phyloP scores from a whole-genome alignment of 2,888 invertebrate genomes.

The Agrotis ipsilon region DNA sequence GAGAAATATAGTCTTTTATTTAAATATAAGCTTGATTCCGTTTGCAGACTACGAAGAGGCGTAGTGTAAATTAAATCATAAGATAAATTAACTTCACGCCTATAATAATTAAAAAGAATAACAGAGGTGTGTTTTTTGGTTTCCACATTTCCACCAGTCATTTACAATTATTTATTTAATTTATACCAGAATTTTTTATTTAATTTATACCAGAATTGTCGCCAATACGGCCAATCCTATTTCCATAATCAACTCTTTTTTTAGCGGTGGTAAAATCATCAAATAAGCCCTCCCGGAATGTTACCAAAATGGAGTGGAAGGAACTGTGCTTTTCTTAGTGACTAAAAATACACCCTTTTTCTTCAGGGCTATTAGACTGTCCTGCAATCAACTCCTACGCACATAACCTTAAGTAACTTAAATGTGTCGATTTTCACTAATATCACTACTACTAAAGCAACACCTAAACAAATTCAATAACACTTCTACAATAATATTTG shows the following conservation, averaged over 20 bases:
- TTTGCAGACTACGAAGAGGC: not conserved
- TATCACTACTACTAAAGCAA: too few relatives aligned
- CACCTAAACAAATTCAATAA: too few relatives aligned
- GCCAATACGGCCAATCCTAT: constrained; percentile 9
- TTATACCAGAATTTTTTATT: not conserved
- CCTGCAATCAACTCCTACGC: too few relatives aligned
- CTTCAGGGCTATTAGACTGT: too few relatives aligned
- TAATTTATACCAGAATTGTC: not conserved
- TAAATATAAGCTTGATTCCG: not conserved
- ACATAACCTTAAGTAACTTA: too few relatives aligned
- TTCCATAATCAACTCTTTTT: constrained; percentile 9
- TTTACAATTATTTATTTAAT: not conserved
- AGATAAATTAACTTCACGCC: not conserved
- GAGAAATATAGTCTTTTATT: not conserved
- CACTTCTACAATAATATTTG: too few relatives aligned
- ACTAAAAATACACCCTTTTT: too few relatives aligned
- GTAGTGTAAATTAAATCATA: constrained; percentile 1
- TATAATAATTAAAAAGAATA: not conserved
- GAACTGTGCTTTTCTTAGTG: too few relatives aligned
- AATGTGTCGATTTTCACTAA: too few relatives aligned
- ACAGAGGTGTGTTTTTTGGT: not conserved
- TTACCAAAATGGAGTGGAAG: too few relatives aligned
- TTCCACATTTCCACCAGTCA: not conserved
- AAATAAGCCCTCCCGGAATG: too few relatives aligned
- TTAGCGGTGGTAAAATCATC: too few relatives aligned